Percentiles rank a stretch among this genome's conserved stretches.
Conservation (phyloP, 2,797 vertebrate species). For the Brachyalestes nurse region DNA sequence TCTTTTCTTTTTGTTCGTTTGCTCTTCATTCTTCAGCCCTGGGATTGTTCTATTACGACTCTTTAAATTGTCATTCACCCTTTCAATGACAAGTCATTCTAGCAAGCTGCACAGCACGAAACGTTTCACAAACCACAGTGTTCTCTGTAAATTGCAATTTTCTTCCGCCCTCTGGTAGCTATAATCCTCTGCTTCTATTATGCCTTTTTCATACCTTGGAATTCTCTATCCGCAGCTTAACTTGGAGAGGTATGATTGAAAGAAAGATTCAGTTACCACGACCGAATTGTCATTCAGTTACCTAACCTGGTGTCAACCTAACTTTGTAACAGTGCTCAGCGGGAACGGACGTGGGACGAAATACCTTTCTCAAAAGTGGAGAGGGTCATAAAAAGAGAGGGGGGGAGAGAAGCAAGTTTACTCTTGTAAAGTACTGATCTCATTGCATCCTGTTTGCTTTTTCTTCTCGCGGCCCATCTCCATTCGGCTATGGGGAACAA, state of each 20-base stretch:
- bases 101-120: constrained; percentile 6
- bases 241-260: constrained; percentile 22
- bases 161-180: constrained; percentile 8
- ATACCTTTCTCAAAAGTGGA: constrained; percentile 8
- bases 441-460: constrained; percentile 34
- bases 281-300: constrained; percentile 4
- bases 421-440: constrained; percentile 35
- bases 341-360: neutral
- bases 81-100: constrained; percentile 16
- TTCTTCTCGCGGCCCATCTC: constrained; percentile 32
- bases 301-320: constrained; percentile 8
- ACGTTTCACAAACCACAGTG: neutral
- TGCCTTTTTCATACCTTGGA: constrained; percentile 5
- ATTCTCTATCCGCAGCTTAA: constrained; percentile 4
- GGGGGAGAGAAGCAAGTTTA: neutral
- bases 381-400: constrained; percentile 16
- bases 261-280: constrained; percentile 9
- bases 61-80: neutral
- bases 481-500: constrained; percentile 31
- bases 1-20: neutral
- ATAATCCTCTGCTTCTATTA: constrained; percentile 14
- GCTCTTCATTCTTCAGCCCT: neutral
- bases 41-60: neutral
- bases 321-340: constrained; percentile 4
- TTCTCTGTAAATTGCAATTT: constrained; percentile 28